Base-by-base conservation (phyloP, 2,888 invertebrate species). In the Ophion ventricosus region DNA sequence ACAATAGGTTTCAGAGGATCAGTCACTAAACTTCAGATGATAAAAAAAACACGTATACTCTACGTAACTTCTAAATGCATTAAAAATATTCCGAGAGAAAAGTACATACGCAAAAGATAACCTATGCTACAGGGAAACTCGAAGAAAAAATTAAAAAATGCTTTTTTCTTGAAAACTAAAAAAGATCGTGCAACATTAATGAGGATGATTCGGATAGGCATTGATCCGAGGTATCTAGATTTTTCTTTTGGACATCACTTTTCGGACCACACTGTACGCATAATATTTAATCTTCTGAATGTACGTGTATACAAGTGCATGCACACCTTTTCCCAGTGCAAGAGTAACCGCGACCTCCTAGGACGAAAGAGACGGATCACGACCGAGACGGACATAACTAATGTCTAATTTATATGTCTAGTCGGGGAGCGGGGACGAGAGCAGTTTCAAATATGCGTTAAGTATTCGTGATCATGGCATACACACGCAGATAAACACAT, bases 381-480 rank as follows among this genome's bases (percentile, higher is more conserved):
- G 72, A 72, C 75, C 64, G 49, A 66, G 67, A 43, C 72, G 67
- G 23, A 84, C 84, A 84, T 82, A 82, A 84, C 82, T 84, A 79
- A 84, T 82, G 84, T 82, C 82, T 84, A 84, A 84, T 84, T 84
- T 84, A 84, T 84, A 73, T 73, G 84, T 84, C 82, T 84, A 63
- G 76, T 79, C 82, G 66, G 14, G 66, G 54, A n/a, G 64, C 54
- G 54, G 64, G 26, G 61, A n/a, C 2, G 64, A 17, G 49, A 17
- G 49, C 17, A 49, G 49, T 57, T 57, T 20, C 57, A 56, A 29
- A 40, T 35, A 35, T 25, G 64, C 29, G 11, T 61, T 54, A 54
- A 56, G 66, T 23, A 10, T 77, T 63, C 59, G 81, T 61, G 84
- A 81, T 79, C 69, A 66, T 43, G 29, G 74, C 73, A 57, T 64